phyloP scores from a whole-genome alignment of 2,888 invertebrate species.

The Lysandra bellargus region DNA sequence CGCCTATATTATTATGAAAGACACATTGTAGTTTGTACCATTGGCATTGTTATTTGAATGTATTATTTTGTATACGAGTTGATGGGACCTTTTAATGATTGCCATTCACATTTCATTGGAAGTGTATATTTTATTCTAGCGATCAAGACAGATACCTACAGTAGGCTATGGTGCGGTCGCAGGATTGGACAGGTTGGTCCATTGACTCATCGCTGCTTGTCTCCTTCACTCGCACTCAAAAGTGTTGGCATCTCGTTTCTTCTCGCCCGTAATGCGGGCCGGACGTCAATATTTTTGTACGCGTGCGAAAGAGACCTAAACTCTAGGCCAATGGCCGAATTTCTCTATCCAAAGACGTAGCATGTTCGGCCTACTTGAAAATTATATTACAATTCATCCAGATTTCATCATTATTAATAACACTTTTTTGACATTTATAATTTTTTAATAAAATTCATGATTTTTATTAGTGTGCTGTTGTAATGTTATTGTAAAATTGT shows the following conservation, averaged over 20 bases:
- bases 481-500: conserved; percentile 7
- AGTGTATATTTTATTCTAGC: background rate
- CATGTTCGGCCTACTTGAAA: background rate
- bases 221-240: background rate
- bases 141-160: background rate
- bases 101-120: background rate
- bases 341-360: background rate
- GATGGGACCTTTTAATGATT: background rate
- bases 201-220: background rate
- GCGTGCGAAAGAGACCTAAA: background rate
- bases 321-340: background rate
- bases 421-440: background rate
- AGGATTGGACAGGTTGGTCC: background rate
- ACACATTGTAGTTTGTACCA: background rate
- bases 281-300: background rate
- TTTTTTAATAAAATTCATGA: background rate
- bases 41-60: background rate
- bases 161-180: background rate
- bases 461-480: background rate
- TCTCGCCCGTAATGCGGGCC: background rate
- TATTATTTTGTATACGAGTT: background rate
- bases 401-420: background rate
- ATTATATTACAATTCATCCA: background rate
- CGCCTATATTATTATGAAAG: background rate
- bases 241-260: background rate